Conservation (phyloP, 2,797 vertebrate genomes). For the Pseudomugil tenellus region DNA sequence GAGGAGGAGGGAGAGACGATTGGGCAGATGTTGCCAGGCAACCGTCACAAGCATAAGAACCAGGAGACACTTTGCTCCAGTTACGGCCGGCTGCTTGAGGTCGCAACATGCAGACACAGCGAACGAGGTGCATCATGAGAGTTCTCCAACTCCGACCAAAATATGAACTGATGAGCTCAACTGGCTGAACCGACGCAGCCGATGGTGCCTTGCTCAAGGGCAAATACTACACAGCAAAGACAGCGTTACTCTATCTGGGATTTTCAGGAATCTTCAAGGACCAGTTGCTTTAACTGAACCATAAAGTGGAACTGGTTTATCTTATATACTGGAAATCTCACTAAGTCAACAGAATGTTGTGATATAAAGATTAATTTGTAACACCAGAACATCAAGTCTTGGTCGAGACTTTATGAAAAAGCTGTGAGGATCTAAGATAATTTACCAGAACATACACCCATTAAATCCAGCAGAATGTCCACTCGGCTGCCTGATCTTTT, state of each 20-base stretch:
- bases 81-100: conserved; percentile 16
- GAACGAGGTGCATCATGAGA: conserved; percentile 11
- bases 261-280: background rate
- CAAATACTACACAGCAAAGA: background rate
- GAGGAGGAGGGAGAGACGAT: conserved; percentile 29
- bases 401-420: background rate
- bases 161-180: background rate
- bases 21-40: conserved; percentile 70
- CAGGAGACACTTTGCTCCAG: conserved; percentile 38
- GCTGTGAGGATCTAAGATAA: background rate
- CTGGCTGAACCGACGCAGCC: too few relatives aligned
- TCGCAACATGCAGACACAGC: conserved; percentile 33
- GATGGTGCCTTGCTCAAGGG: too few relatives aligned
- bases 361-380: too few relatives aligned
- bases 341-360: too few relatives aligned
- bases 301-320: background rate
- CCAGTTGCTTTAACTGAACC: background rate
- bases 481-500: too few relatives aligned
- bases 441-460: too few relatives aligned
- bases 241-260: background rate
- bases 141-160: too few relatives aligned
- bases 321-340: background rate
- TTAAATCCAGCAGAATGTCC: too few relatives aligned
- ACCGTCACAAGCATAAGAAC: conserved; percentile 55
- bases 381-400: too few relatives aligned